phyloP scores from a whole-genome alignment of 2,888 invertebrate species.

The Latrodectus hesperus region DNA sequence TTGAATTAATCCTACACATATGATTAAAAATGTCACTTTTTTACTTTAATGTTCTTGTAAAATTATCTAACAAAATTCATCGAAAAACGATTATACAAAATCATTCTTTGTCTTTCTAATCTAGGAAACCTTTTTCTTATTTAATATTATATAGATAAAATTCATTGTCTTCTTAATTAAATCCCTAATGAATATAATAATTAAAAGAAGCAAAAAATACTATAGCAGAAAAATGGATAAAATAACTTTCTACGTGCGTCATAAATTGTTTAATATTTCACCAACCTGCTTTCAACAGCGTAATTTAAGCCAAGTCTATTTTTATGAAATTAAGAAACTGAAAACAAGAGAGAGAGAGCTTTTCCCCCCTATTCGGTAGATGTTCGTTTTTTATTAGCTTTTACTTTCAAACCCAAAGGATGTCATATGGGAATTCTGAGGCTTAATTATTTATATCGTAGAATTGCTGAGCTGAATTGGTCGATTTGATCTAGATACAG shows the following conservation, averaged over 20 bases:
- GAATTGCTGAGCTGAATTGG: constrained; percentile 26
- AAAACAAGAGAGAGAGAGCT: not conserved
- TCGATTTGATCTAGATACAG: constrained; percentile 31
- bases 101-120: too few species aligned
- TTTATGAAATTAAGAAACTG: constrained; percentile 53
- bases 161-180: constrained; percentile 26
- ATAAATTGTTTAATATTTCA: constrained; percentile 34
- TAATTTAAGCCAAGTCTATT: constrained; percentile 34
- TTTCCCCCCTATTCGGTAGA: constrained; percentile 33
- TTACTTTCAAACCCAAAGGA: not conserved
- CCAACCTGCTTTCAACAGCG: constrained; percentile 30
- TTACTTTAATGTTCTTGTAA: too few species aligned
- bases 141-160: too few species aligned
- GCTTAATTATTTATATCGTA: constrained; percentile 42
- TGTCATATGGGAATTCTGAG: constrained; percentile 31
- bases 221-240: constrained; percentile 5
- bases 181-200: constrained; percentile 48
- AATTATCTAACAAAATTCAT: too few species aligned
- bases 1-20: too few species aligned
- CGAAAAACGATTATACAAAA: too few species aligned
- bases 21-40: too few species aligned
- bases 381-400: constrained; percentile 7
- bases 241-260: not conserved
- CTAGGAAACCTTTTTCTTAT: too few species aligned
- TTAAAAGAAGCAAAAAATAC: constrained; percentile 22